phyloP scores from a whole-genome alignment of 2,888 invertebrate species.

The Melolontha melolontha region DNA sequence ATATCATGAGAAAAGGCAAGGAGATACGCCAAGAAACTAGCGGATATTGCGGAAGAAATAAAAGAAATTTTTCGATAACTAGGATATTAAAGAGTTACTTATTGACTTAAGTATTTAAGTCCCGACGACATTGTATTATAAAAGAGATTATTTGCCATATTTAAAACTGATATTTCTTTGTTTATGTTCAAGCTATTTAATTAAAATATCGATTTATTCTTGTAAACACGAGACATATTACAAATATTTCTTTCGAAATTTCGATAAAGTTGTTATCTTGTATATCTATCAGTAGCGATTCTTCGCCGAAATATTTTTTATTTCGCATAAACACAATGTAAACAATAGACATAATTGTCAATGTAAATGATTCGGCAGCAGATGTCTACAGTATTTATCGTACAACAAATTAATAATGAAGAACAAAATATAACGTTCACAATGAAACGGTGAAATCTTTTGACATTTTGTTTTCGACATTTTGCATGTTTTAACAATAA shows the following conservation, averaged over 20 bases:
- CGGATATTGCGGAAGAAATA: too few relatives aligned
- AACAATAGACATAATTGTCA: constrained; percentile 37
- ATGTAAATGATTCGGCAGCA: constrained; percentile 18
- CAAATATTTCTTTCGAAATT: too few relatives aligned
- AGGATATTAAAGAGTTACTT: too few relatives aligned
- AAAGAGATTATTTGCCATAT: too few relatives aligned
- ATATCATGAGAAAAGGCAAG: too few relatives aligned
- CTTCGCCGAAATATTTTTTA: neutral
- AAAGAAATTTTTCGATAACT: too few relatives aligned
- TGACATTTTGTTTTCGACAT: constrained; percentile 31
- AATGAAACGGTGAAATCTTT: neutral
- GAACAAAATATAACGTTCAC: neutral
- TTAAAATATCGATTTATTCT: constrained; percentile 14
- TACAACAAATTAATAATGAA: constrained; percentile 25
- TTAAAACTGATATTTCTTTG: too few relatives aligned
- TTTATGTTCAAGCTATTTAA: too few relatives aligned
- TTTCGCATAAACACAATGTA: constrained; percentile 3
- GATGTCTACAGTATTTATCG: constrained; percentile 17
- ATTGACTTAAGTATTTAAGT: too few relatives aligned
- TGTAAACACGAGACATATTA: neutral
- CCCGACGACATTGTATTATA: too few relatives aligned
- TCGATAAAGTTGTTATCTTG: constrained; percentile 3
- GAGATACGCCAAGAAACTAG: too few relatives aligned
- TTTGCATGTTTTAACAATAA: constrained; percentile 36
- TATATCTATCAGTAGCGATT: constrained; percentile 20